Evolutionary conservation across 2,113 vertebrate species (phyloP).

Genomic region (Heterotis niloticus): DNA sequence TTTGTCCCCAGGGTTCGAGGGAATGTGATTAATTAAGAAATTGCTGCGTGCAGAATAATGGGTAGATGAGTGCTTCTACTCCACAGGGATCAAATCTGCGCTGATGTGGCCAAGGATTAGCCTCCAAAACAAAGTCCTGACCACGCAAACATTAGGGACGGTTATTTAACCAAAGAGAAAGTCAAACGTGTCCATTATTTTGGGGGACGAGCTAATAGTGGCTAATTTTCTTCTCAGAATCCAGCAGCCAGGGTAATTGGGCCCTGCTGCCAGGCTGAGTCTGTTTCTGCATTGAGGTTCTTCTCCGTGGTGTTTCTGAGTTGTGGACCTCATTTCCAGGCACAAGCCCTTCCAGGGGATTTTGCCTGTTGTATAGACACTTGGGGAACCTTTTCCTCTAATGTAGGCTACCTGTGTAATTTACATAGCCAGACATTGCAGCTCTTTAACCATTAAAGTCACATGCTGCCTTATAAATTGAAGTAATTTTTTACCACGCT

Average conservation of each 20-base stretch:
- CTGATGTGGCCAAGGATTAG: conserved; percentile 8
- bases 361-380: background rate
- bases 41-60: background rate
- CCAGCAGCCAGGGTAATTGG: background rate
- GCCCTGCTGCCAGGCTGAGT: background rate
- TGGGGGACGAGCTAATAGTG: background rate
- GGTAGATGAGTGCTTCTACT: no score
- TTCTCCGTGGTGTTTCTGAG: background rate
- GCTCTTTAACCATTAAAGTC: background rate
- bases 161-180: background rate
- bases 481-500: background rate
- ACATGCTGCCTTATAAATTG: background rate
- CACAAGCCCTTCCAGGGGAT: background rate
- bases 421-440: background rate
- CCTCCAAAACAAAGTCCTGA: background rate
- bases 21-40: conserved; percentile 1
- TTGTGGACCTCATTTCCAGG: background rate
- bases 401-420: no score
- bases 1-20: background rate
- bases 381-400: no score
- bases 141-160: background rate
- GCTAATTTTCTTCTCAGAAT: background rate
- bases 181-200: background rate
- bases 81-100: background rate
- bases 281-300: background rate